Base-by-base conservation (phyloP, 1,140 invertebrate species). In the Ruditapes philippinarum region DNA sequence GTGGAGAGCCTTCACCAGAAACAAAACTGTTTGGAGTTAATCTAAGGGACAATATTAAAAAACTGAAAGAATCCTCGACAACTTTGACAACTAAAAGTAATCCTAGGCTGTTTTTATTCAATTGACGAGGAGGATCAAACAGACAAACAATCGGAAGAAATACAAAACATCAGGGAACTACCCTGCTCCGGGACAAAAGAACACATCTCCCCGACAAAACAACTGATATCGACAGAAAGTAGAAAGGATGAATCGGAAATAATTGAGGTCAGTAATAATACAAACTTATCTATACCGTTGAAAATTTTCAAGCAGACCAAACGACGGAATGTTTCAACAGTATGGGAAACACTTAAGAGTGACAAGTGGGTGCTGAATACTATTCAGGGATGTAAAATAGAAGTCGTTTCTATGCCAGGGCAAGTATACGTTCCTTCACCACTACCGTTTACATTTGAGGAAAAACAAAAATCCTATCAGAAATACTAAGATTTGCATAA, bases 281-380 rank as follows among this genome's bases (percentile, higher is more conserved):
- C 36, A n/a, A n/a, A 73, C 31, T 78, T 4, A 45, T 17, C n/a
- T 45, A 78, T 51, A 78, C 36, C 5, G 7, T 28, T n/a, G 42
- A 78, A 7, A 45, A 78, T 78, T 78, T 78, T 28, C 42, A 22
- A 78, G 74, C 74, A 49, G 74, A 42, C 4, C 42, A 45, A 28
- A 51, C 70, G 19, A 36, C 70, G 17, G 38, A 74, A 14, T 19
- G 28, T 38, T 12, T 74, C 17, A 33, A n/a, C 12, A 12, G 36
- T 78, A 36, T 78, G 74, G 74, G 74, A 78, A 49, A 51, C 38
- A 45, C 42, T 45, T 7, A 45, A 5, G 5, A 45, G 14, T 45
- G 42, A 45, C 42, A 14, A 14, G 42, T 70, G 65, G 65, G 33
- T 70, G 7, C 17, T 70, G n/a, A 25, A 70, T 19, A 70, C 31